phyloP scores from a whole-genome alignment of 2,797 vertebrate species.

The Chaetophractus vellerosus region DNA sequence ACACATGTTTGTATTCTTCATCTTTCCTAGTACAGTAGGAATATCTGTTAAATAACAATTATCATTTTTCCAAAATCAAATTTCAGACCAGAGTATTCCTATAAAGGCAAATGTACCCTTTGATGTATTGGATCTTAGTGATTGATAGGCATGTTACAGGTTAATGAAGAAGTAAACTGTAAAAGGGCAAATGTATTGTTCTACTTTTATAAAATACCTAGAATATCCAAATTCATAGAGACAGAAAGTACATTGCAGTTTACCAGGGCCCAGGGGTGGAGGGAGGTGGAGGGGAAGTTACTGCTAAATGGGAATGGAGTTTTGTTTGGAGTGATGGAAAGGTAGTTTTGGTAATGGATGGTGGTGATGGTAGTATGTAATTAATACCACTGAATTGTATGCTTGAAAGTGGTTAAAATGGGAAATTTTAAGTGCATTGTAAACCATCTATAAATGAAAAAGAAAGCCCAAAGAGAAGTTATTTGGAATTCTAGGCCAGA shows the following conservation, averaged over 20 bases:
- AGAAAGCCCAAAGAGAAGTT: conserved; percentile 8
- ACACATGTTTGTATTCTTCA: not conserved
- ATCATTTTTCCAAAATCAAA: conserved; percentile 30
- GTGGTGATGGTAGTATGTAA: too few relatives aligned
- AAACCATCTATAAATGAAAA: conserved; percentile 41
- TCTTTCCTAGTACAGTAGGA: not conserved
- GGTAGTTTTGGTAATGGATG: too few relatives aligned
- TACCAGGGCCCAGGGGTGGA: too few relatives aligned
- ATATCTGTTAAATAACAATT: not conserved
- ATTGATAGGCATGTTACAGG: not conserved
- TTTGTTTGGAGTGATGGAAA: too few relatives aligned
- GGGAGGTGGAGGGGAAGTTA: too few relatives aligned
- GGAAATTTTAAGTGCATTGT: not conserved
- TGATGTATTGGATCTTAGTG: not conserved
- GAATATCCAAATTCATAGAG: too few relatives aligned
- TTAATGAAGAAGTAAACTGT: not conserved
- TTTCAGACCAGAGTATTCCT: conserved; percentile 38
- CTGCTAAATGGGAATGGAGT: too few relatives aligned
- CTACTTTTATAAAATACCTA: too few relatives aligned
- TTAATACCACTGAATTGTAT: too few relatives aligned
- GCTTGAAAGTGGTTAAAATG: too few relatives aligned
- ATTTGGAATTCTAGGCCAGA: not conserved
- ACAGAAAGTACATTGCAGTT: too few relatives aligned
- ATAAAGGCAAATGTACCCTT: not conserved
- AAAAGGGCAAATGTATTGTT: too few relatives aligned